Evolutionary conservation across 2,797 vertebrate genomes (phyloP), one percentile per base, ranked within the genome.

Genomic region (Halcyon leucocephala): DNA sequence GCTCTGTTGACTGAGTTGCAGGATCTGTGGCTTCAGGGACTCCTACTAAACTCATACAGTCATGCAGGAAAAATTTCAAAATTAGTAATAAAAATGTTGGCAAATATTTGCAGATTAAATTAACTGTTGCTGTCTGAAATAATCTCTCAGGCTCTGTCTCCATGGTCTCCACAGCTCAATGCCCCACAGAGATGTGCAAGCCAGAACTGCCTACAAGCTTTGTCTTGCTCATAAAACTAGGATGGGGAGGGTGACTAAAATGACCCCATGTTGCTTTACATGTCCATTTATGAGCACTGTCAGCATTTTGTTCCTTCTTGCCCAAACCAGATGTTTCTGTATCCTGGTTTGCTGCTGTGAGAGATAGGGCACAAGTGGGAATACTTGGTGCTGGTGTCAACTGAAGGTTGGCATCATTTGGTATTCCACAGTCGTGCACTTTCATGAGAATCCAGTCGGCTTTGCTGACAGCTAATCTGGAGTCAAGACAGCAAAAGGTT

Each of bases 401-500:
- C 57, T 31, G 51, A 58, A 37, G 57, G 41, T 3, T 72, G 90
- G 66, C 1, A 3, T 90, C 87, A 8, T n/a, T 81, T 0, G 0
- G 8, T 29, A 3, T 14, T 5, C 33, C 64, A 33, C 74, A 54
- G 74, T 57, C 2, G 2, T 90, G 70, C 6, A 10, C 64, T 80
- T 42, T 31, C 4, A 1, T 72, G 88, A 95, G 57, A 55, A 94
- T 90, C 25, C 60, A 11, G 7, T 13, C 8, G 0, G 73, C 85
- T 65, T 66, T 0, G 0, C 86, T 67, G 86, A 44, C 90, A 82
- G 91, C 82, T 90, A 70, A 6, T 41, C 73, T 28, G 18, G 33
- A 90, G 91, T 91, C 94, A 92, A 55, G 90, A 46, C 69, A 82
- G 83, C 72, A n/a, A 90, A 87, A 96, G 84, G 89, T 96, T 92